Conservation (phyloP, 1,140 invertebrate species). For the Macrocentrus cingulum region DNA sequence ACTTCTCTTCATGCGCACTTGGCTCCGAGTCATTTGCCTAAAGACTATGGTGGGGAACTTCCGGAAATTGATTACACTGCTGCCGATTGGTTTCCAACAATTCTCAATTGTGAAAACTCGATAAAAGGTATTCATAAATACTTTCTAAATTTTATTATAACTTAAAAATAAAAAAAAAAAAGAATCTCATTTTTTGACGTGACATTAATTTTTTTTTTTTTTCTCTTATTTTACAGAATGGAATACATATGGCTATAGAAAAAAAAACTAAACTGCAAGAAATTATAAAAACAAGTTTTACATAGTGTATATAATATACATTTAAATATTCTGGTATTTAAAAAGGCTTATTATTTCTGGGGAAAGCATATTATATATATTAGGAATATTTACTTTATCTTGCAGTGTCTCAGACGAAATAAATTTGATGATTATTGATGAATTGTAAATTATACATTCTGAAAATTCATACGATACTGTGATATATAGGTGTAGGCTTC, state of each 20-base stretch:
- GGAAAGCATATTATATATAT: too few species aligned
- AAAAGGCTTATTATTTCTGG: too few species aligned
- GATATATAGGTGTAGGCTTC: too few species aligned
- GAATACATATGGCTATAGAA: slow-evolving; percentile 67
- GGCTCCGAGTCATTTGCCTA: slow-evolving; percentile 67
- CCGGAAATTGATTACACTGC: slow-evolving; percentile 75
- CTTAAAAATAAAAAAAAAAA: neutral
- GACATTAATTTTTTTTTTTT: slow-evolving; percentile 7
- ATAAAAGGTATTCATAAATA: slow-evolving; percentile 54
- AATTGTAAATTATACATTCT: too few species aligned
- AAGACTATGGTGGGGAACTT: slow-evolving; percentile 73
- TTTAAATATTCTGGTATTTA: slow-evolving; percentile 5
- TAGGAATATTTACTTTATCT: too few species aligned
- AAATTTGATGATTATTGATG: too few species aligned
- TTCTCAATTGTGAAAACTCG: slow-evolving; percentile 64
- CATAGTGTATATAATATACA: neutral
- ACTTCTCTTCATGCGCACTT: slow-evolving; percentile 70
- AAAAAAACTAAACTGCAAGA: slow-evolving; percentile 43
- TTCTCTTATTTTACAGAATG: slow-evolving; percentile 56
- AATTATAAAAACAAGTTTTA: neutral
- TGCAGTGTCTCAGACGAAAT: too few species aligned
- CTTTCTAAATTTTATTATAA: neutral
- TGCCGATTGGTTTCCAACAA: slow-evolving; percentile 71
- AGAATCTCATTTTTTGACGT: slow-evolving; percentile 8
- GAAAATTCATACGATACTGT: too few species aligned